These are phyloP conservation scores for Copsychus sechellarum DNA, from an alignment of 2,113 vertebrate genomes.

Conservation along the genomic window DNA sequence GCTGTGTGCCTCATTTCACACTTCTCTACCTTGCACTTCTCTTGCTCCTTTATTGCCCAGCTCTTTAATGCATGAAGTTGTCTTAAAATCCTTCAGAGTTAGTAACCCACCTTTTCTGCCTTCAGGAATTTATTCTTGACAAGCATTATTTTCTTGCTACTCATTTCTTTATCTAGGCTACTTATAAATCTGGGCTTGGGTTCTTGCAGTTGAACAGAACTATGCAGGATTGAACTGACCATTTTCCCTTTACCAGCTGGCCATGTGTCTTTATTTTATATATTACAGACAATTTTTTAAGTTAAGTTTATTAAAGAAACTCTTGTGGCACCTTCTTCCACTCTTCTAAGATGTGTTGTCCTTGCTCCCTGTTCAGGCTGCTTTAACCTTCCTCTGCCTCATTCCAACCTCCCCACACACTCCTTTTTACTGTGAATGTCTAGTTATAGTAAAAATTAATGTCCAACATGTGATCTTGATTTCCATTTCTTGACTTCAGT, in stretches of 20 bases:
- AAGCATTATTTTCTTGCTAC: neutral
- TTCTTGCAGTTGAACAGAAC: neutral
- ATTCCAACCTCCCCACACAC: neutral
- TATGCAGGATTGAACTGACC: neutral
- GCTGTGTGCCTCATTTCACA: neutral
- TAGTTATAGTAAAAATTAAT: neutral
- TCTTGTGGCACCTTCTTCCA: neutral
- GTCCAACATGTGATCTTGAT: fast-evolving
- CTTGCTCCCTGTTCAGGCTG: neutral
- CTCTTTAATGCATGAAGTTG: neutral
- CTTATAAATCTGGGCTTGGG: neutral
- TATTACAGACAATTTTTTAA: neutral
- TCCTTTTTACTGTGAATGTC: neutral
- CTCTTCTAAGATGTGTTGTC: neutral
- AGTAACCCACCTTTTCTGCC: neutral
- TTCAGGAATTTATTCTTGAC: neutral
- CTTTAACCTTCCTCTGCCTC: neutral
- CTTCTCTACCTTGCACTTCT: neutral
- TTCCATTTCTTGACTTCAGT: neutral
- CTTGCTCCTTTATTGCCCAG: neutral
- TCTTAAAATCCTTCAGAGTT: neutral
- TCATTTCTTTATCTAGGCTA: neutral
- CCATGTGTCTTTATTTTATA: neutral
- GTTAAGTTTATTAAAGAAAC: neutral
- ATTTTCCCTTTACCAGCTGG: neutral